Base-by-base conservation (phyloP, 30 jellyfish, hydroid and myxozoan species). In the Chironex yamaguchii region DNA sequence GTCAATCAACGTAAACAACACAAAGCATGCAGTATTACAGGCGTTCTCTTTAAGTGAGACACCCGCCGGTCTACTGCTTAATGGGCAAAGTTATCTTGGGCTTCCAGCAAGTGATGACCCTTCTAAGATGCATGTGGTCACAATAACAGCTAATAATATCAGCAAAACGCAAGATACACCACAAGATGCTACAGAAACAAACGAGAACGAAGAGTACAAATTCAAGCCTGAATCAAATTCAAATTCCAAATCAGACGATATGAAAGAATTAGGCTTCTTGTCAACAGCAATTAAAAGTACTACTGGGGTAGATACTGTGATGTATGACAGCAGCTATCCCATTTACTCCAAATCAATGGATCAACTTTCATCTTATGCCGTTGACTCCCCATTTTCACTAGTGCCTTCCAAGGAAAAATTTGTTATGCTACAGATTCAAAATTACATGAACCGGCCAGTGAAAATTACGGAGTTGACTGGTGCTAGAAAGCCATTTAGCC, bases 1-100 rank as follows among this genome's bases (percentile, higher is more conserved):
- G 24, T 97, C 97, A 1, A 87, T 94, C 82, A 83, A 79, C 34
- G 91, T 94, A 53, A 89, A 82, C 34, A 85, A 82, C 30, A 51
- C 97, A 4, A 85, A 86, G 17, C 84, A n/a, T 49, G 82, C 89
- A 6, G 67, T 84, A 23, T 62, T 94, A 14, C 73, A 94, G n/a
- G 99, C 90, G n/a, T 34, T 94, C 9, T 52, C 84, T 14, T 76
- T 94, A 1, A 92, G 87, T 49, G 92, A 79, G 53, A 77, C 62
- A 11, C 70, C 96, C 0, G 42, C 34, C 9, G 76, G 93, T 49
- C 92, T 89, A 1, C 54, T 88, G 34, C 67, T 94, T 29, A 94
- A 94, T 54, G 99, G 97, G n/a, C 86, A 89, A 14, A 64, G 35
- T 9, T 49, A 82, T 49, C 49, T 82, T 20, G 91, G 77, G 3